A percentile compares a stretch with the other conserved stretches of the same genome.
These are phyloP conservation scores for Acropora yongei DNA, from an alignment of 64 coral and sea anemone genomes.

Conservation along the genomic window DNA sequence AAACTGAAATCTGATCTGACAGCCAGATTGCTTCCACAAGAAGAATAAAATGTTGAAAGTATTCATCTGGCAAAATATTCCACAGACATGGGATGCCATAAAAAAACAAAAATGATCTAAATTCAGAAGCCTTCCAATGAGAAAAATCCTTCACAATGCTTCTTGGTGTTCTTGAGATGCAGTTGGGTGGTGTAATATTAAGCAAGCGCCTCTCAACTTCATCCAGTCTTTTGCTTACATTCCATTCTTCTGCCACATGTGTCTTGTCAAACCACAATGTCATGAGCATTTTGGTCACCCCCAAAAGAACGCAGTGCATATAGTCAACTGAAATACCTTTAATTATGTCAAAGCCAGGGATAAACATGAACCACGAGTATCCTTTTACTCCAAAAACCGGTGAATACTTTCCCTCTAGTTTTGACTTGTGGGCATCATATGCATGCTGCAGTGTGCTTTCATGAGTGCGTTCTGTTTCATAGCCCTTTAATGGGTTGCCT, in stretches of 20 bases:
- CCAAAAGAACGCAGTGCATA: constrained; percentile 66
- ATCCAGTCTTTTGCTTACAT: constrained; percentile 33
- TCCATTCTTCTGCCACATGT: background rate
- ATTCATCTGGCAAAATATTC: constrained; percentile 54
- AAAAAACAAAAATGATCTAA: constrained; percentile 56
- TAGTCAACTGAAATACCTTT: constrained; percentile 49
- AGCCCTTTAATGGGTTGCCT: background rate
- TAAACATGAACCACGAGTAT: constrained; percentile 12
- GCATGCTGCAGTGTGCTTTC: constrained; percentile 22
- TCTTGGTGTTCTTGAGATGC: constrained; percentile 39
- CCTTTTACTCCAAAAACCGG: constrained; percentile 50
- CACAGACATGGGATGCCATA: constrained; percentile 46
- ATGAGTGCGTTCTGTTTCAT: constrained; percentile 7
- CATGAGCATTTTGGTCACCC: constrained; percentile 44
- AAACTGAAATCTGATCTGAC: constrained; percentile 44
- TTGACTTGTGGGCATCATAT: background rate
- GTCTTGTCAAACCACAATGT: constrained; percentile 53
- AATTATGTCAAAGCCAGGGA: constrained; percentile 46
- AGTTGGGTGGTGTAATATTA: constrained; percentile 35
- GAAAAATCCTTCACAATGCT: constrained; percentile 30
- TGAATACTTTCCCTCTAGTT: constrained; percentile 31
- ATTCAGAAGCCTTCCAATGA: constrained; percentile 61
- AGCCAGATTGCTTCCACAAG: constrained; percentile 52
- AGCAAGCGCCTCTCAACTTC: constrained; percentile 15
- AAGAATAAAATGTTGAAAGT: constrained; percentile 43